Conservation (phyloP, 2,797 vertebrate species). For the Mastacembelus armatus region DNA sequence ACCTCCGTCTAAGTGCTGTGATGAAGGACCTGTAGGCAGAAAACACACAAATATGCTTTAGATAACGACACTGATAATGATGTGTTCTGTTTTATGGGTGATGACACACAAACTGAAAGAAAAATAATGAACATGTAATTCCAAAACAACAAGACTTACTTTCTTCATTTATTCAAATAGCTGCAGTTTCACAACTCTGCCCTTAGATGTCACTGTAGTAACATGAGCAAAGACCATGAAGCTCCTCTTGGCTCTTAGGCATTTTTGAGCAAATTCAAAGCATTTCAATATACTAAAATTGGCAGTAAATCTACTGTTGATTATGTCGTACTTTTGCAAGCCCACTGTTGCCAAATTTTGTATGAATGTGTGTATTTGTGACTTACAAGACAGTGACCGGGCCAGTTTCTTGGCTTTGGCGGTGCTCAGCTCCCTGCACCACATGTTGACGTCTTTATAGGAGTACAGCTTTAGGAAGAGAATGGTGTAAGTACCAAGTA, state of each 20-base stretch:
- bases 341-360: neutral
- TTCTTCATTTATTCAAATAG: neutral
- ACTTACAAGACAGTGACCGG: slow-evolving; percentile 88
- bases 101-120: neutral
- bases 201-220: slow-evolving; percentile 71
- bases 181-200: slow-evolving; percentile 34
- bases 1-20: slow-evolving; percentile 62
- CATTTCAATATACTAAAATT: neutral
- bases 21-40: slow-evolving; percentile 75
- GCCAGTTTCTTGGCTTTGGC: slow-evolving; percentile 78
- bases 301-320: neutral
- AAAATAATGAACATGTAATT: neutral
- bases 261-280: neutral
- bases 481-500: slow-evolving; percentile 85
- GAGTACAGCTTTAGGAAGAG: slow-evolving; percentile 93
- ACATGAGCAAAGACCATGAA: slow-evolving; percentile 6
- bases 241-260: neutral
- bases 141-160: neutral
- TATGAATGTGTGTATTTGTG: neutral
- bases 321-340: neutral
- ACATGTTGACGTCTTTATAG: slow-evolving; percentile 91
- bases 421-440: slow-evolving; percentile 86
- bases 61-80: neutral
- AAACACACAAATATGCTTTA: neutral
- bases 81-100: neutral